Percentiles rank a stretch among this genome's conserved stretches.
These are phyloP conservation scores for Podarcis lilfordi DNA, from an alignment of 2,797 vertebrate species.

Conservation along the genomic window DNA sequence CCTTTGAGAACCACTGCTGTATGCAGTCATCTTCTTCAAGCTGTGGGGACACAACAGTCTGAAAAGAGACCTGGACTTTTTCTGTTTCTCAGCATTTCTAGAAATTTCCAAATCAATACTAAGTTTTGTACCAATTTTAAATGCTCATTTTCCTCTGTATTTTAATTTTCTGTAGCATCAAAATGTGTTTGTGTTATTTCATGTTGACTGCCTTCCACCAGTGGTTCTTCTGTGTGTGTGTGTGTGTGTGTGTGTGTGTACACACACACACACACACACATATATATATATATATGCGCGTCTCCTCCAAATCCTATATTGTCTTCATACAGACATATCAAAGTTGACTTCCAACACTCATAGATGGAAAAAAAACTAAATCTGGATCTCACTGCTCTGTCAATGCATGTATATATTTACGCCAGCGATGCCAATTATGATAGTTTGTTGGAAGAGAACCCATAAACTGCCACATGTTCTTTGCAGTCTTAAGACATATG, in stretches of 20 bases:
- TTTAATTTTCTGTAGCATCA: not conserved
- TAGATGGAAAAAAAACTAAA: not conserved
- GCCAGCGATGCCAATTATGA: not conserved
- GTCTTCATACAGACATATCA: not conserved
- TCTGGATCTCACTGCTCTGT: not conserved
- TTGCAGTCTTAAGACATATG: not conserved
- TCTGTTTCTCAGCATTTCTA: not conserved
- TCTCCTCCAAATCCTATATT: not conserved
- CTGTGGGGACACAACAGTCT: not conserved
- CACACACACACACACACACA: too few species aligned
- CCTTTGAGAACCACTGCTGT: too few species aligned
- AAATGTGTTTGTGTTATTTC: not conserved
- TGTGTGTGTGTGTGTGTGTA: too few species aligned
- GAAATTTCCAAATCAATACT: not conserved
- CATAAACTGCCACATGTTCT: not conserved
- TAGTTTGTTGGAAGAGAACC: not conserved
- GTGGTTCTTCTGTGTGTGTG: not conserved
- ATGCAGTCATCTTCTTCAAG: not conserved
- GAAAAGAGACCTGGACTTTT: not conserved
- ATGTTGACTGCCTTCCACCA: not conserved
- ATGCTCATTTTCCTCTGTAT: not conserved
- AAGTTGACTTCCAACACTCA: not conserved
- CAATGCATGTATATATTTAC: not conserved
- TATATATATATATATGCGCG: too few species aligned
- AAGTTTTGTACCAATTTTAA: not conserved